Percentiles rank a stretch among this genome's conserved stretches.
phyloP scores from a whole-genome alignment of 2,888 invertebrate genomes.

The Scaptomyza polygonia region DNA sequence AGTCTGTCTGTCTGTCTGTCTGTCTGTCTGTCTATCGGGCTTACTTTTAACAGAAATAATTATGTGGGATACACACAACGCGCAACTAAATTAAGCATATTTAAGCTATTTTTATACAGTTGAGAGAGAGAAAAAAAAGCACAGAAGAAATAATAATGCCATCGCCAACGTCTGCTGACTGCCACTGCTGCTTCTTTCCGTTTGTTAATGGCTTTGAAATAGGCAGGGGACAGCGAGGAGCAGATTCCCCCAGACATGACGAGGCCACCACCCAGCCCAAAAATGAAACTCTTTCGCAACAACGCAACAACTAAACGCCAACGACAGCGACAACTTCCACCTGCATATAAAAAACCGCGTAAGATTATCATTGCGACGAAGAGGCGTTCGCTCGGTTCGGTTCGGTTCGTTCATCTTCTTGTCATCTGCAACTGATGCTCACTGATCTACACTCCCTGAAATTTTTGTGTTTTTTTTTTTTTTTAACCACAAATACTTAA shows the following conservation, averaged over 20 bases:
- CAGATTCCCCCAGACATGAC: slow-evolving; percentile 26
- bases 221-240: slow-evolving; percentile 43
- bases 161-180: slow-evolving; percentile 21
- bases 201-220: slow-evolving; percentile 80
- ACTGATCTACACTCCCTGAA: slow-evolving; percentile 33
- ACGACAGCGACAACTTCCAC: slow-evolving; percentile 69
- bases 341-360: slow-evolving; percentile 60
- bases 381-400: slow-evolving; percentile 20
- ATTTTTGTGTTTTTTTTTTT: slow-evolving; percentile 22
- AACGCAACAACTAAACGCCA: slow-evolving; percentile 44
- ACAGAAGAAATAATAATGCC: slow-evolving; percentile 46
- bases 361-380: slow-evolving; percentile 11
- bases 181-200: slow-evolving; percentile 68
- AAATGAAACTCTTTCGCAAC: slow-evolving; percentile 74
- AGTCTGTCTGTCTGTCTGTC: slow-evolving; percentile 23
- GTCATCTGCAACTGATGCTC: slow-evolving; percentile 13
- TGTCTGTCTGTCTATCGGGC: slow-evolving; percentile 47
- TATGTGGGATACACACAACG: slow-evolving; percentile 72
- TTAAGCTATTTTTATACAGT: slow-evolving; percentile 73
- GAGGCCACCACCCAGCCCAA: slow-evolving; percentile 17
- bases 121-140: slow-evolving; percentile 38
- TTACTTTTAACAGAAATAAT: slow-evolving; percentile 80
- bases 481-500: slow-evolving; percentile 13
- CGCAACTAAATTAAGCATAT: slow-evolving; percentile 79
- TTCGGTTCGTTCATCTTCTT: no score